Evolutionary conservation across 2,888 invertebrate species (phyloP), one percentile per base, ranked within the genome.

Genomic region (Asteroscopus sphinx): DNA sequence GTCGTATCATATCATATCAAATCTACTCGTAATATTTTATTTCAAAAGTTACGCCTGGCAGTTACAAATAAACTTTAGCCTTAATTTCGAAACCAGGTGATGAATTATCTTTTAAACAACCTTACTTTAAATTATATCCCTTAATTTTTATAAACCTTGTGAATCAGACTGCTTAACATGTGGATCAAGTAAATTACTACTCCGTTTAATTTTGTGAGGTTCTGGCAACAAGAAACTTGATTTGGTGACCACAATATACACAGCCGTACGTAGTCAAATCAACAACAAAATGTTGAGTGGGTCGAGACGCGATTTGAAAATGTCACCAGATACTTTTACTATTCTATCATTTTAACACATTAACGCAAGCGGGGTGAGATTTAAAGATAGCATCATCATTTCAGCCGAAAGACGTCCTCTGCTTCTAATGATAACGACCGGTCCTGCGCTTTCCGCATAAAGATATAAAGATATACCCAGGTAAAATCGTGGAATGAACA

Each of bases 1-100:
- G n/a, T n/a, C n/a, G n/a, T n/a, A n/a, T n/a, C n/a, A n/a, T n/a
- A n/a, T n/a, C n/a, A n/a, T n/a, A n/a, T n/a, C n/a, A n/a, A n/a
- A n/a, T 28, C 41, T 26, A 4, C 44, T 2, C 36, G 67, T 60
- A 45, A 41, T 48, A 35, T 46, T 68, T 53, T 7, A 60, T 48
- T 53, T 61, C 32, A 61, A 61, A 68, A 37, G 45, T 2, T 41
- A 15, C 11, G 25, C 9, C 17, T 67, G 4, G 3, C 21, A 21
- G 51, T 40, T 33, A 13, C n/a, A 47, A 46, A 32, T 28, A 30
- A 58, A 47, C 21, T 21, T 6, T 21, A 0, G 3, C 21, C n/a
- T n/a, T 21, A 6, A 21, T 0, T 60, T 67, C 35, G 12, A 35
- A 35, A 42, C 13, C 42, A 64, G 46, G 51, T 60, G 61, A 60